Base-by-base conservation (phyloP, 2,797 vertebrate genomes). In the Uromys caudimaculatus region DNA sequence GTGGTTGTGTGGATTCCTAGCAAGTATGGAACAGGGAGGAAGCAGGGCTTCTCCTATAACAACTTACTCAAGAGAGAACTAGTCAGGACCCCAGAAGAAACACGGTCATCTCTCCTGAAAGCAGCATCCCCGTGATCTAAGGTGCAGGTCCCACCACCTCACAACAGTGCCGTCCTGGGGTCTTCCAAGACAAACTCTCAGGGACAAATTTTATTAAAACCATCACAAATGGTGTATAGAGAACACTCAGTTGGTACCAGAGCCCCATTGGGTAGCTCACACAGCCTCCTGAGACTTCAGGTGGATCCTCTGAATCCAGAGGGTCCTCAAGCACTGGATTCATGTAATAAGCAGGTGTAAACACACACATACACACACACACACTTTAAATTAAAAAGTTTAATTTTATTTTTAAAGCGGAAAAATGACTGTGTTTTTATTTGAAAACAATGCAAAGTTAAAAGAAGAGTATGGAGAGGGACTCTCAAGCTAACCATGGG, bases 401-500 rank as follows among this genome's bases (percentile, higher is more conserved):
- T n/a, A n/a, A n/a, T n/a, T n/a, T n/a, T n/a, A n/a, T n/a, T n/a
- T n/a, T n/a, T n/a, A n/a, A n/a, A n/a, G n/a, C n/a, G n/a, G 35
- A 82, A 21, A 77, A 79, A 44, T 38, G 16, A 29, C 23, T 29
- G 44, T 9, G 12, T 8, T n/a, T 50, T 56, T 75, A 12, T 60
- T 54, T 35, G 27, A 64, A 84, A 82, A n/a, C 6, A 52, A 58
- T 32, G 38, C 54, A 67, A 41, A 44, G 6, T 52, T 5, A 16
- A 29, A 85, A 19, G 47, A 27, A 3, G 7, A 35, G 6, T 0
- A 3, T 3, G 2, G 19, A 41, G 32, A 62, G 0, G 19, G n/a
- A 21, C 50, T 0, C 0, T 8, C 3, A 6, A 38, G 87, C 21
- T 13, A 1, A 23, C 17, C 1, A 9, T 0, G 35, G 1, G 10